Base-by-base conservation (phyloP, 2,888 invertebrate species). In the Eupithecia vulgata region DNA sequence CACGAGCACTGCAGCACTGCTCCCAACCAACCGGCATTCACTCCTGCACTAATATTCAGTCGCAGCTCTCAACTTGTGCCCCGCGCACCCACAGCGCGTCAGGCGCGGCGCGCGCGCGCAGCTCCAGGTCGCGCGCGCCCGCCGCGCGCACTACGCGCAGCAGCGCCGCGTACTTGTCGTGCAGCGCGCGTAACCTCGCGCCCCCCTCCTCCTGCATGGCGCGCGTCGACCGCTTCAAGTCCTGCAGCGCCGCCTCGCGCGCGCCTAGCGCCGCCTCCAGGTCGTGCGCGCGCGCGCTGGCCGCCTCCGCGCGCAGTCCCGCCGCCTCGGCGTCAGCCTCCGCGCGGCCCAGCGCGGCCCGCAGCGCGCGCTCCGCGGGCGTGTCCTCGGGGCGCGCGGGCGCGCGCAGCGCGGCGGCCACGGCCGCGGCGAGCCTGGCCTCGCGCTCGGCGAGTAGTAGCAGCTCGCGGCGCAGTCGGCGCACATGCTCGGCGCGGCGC, bases 131-230 rank as follows among this genome's bases (percentile, higher is more conserved):
- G 72, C 95, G 94, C 77, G 92, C 89, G 83, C 95, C 96, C 45
- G 93, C 85, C 35, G 95, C 90, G 82, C 95, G 94, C 88, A 95
- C 94, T 72, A 95, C 94, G 73, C 95, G 92, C 83, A 95, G 90
- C 81, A 95, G 94, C 77, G 95, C 94, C 78, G 91, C 87, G 88
- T 96, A 96, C 87, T 96, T 96, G 81, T 95, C 95, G 80, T 94
- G 95, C 75, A 95, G 89, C 15, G 95, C 95, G 77, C 94, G 94
- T 80, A 95, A 82, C 81, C 95, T 92, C 82, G 95, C 95, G 82
- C 95, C 94, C 83, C 95, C 95, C 84, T 96, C 96, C 80, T 96
- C 96, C 75, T 95, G 92, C 65, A 91, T 89, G 75, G 89, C 90
- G 94, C 78, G 89, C 85, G 80, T 95, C 86, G 80, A 95, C 90